These are phyloP conservation scores for Amblyopsis hoosieri DNA, from an alignment of 2,797 vertebrate species.

Conservation along the genomic window DNA sequence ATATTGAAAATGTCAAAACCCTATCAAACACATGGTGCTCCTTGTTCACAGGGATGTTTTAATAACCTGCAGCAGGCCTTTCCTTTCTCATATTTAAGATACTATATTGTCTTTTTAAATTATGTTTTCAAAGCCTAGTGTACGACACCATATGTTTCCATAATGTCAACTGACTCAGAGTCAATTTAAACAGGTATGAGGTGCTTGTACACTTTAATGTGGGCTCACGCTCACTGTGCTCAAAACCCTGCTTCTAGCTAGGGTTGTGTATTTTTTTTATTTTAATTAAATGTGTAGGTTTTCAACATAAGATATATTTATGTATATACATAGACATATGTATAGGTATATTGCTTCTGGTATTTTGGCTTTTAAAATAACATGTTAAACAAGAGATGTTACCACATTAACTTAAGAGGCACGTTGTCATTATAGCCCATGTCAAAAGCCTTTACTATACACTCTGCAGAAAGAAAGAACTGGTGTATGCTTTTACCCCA, in stretches of 20 bases:
- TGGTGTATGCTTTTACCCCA: constrained; percentile 18
- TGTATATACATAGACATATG: constrained; percentile 30
- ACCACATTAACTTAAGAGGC: constrained; percentile 38
- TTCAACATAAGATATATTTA: constrained; percentile 33
- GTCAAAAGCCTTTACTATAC: constrained; percentile 24
- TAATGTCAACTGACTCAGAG: constrained; percentile 50
- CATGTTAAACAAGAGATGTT: constrained; percentile 57
- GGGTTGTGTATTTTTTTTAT: not conserved
- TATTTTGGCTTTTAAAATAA: constrained; percentile 52
- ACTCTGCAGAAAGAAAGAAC: constrained; percentile 27
- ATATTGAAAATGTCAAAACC: constrained; percentile 68
- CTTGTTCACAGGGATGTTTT: constrained; percentile 76
- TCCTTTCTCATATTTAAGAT: constrained; percentile 71
- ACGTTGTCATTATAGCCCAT: constrained; percentile 8
- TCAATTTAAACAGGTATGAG: constrained; percentile 35
- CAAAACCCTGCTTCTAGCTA: constrained; percentile 37
- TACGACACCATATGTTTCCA: constrained; percentile 57
- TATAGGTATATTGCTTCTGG: constrained; percentile 57
- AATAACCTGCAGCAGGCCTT: constrained; percentile 55
- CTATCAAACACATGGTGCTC: constrained; percentile 73
- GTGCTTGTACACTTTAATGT: constrained; percentile 22
- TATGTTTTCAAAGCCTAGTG: constrained; percentile 56
- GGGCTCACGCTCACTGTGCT: constrained; percentile 22
- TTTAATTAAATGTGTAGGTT: constrained; percentile 26
- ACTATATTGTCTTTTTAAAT: constrained; percentile 50